Evolutionary conservation across 2,113 vertebrate species (phyloP), one percentile per base, ranked within the genome.

Genomic region (Brienomyrus longianalis): DNA sequence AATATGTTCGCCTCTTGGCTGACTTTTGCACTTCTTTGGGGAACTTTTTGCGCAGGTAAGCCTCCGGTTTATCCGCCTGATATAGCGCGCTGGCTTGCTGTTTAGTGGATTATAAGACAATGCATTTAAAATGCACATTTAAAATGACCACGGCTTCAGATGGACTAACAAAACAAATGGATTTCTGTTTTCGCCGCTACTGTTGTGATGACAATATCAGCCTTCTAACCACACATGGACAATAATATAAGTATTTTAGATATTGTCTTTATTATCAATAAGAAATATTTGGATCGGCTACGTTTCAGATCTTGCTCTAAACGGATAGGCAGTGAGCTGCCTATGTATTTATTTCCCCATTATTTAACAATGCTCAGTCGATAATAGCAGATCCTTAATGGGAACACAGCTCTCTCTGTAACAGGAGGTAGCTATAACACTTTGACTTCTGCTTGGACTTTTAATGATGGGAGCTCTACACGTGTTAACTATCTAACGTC

Each of bases 41-140:
- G 95, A 93, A 96, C 95, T 96, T 94, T 97, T 91, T 96, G 96
- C 93, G 95, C 97, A 96, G 96, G 97, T 98, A 94, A 96, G 95
- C 83, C 87, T 83, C 66, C 39, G 39, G 45, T 48, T 48, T 48
- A 84, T 84, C 23, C 45, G 19, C 39, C 83, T 11, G 35, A 47
- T 47, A 45, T 48, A 47, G 6, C 83, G 83, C 23, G 45, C 45
- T 48, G 45, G 9, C 45, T 62, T 84, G 83, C 45, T 84, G 77
- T 39, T 83, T 83, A 45, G 35, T 19, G 23, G 45, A 48, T 84
- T 84, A 43, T 77, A 39, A 15, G 35, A 15, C 13, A 80, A 35
- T 80, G 74, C 35, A 80, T 80, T 80, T 80, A 80, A 80, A 80
- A 80, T 80, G 74, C 74, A 80, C 74, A 43, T 80, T 70, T 80